Evolutionary conservation across 2,797 vertebrate genomes (phyloP).

Genomic region (Coregonus sp.): DNA sequence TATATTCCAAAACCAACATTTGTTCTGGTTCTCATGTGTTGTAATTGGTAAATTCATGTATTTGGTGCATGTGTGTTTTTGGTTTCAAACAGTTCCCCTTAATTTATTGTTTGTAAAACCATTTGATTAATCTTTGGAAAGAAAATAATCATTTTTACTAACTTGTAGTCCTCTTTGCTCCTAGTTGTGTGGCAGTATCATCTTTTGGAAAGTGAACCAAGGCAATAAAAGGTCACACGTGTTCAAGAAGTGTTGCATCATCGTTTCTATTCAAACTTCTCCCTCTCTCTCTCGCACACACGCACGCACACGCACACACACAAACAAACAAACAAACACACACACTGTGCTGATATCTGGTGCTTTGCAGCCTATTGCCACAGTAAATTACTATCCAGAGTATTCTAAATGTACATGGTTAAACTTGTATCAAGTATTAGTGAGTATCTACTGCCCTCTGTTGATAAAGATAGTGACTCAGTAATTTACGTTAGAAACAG

Average conservation of each 20-base stretch:
- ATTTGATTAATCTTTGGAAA: conserved; percentile 67
- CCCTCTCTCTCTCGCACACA: not conserved
- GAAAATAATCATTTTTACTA: conserved; percentile 18
- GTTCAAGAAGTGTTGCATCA: conserved; percentile 63
- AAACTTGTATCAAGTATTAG: not conserved
- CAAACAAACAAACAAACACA: not conserved
- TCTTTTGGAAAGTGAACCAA: conserved; percentile 71
- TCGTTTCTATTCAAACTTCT: conserved; percentile 45
- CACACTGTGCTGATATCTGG: not conserved
- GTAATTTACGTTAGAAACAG: no score
- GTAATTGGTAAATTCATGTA: not conserved
- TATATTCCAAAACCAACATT: conserved; percentile 17
- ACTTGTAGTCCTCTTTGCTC: conserved; percentile 69
- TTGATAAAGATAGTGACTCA: not conserved
- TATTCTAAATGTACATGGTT: not conserved
- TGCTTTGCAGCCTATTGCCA: not conserved
- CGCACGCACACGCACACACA: not conserved
- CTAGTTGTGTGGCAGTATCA: conserved; percentile 74
- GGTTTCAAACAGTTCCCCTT: conserved; percentile 59
- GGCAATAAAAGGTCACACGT: conserved; percentile 74
- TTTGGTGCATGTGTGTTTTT: conserved; percentile 57
- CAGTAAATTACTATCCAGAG: conserved; percentile 1
- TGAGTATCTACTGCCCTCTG: conserved; percentile 9
- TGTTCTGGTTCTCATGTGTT: conserved; percentile 51
- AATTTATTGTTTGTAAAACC: conserved; percentile 68